Conservation (phyloP, 2,888 invertebrate species). For the Diarsia brunnea region DNA sequence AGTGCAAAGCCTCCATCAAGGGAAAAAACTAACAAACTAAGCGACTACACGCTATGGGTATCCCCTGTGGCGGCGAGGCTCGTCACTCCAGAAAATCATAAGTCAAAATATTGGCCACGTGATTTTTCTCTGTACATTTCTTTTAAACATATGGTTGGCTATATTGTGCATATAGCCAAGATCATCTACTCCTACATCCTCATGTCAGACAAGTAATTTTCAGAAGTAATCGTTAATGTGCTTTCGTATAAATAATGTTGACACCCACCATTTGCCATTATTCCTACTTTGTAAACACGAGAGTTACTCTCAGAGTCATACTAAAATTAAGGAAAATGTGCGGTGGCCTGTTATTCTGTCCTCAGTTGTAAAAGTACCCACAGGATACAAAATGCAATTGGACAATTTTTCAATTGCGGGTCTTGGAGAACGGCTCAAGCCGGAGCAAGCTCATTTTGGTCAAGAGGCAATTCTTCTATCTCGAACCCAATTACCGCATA, state of each 20-base stretch:
- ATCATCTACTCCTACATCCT: background rate
- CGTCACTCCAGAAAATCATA: background rate
- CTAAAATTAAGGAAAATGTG: conserved; percentile 29
- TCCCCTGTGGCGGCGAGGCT: too few species aligned
- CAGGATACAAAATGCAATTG: conserved; percentile 89
- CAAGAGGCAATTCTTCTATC: conserved; percentile 79
- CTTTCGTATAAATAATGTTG: conserved; percentile 27
- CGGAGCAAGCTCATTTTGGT: conserved; percentile 75
- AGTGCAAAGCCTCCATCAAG: too few species aligned
- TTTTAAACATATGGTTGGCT: background rate
- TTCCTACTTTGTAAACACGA: conserved; percentile 7
- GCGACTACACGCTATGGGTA: too few species aligned
- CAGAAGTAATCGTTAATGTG: background rate
- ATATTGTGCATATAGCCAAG: background rate
- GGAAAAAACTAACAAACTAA: too few species aligned
- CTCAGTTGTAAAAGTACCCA: conserved; percentile 77
- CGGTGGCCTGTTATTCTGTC: conserved; percentile 61
- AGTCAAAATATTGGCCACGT: background rate
- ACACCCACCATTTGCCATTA: conserved; percentile 9
- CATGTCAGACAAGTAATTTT: conserved; percentile 1
- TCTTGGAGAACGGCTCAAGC: conserved; percentile 75
- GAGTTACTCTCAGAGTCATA: background rate
- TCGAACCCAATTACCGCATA: conserved; percentile 68
- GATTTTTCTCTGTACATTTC: background rate
- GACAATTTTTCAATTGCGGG: conserved; percentile 88